A percentile compares a stretch with the other conserved stretches of the same genome.
These are phyloP conservation scores for Antheraea pernyi DNA, from an alignment of 1,140 invertebrate genomes.

Conservation along the genomic window DNA sequence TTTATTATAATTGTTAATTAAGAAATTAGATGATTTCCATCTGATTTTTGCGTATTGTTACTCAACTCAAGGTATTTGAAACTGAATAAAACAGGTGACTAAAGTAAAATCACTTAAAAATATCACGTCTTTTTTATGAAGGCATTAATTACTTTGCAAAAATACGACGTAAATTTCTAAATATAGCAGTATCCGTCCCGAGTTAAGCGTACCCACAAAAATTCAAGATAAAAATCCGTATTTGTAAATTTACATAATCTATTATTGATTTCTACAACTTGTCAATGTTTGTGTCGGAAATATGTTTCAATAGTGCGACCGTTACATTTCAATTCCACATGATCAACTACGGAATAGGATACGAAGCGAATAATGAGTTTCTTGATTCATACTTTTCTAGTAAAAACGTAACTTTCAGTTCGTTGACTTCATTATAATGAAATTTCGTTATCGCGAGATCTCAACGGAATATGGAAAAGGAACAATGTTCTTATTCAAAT, in stretches of 20 bases:
- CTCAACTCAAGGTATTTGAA: too few species aligned
- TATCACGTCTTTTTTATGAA: too few species aligned
- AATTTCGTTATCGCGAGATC: conserved; percentile 69
- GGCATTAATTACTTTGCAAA: too few species aligned
- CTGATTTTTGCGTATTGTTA: too few species aligned
- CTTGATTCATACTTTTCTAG: conserved; percentile 45
- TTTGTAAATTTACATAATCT: not conserved
- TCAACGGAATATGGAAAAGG: conserved; percentile 59
- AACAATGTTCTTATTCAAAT: conserved; percentile 73
- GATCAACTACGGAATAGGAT: conserved; percentile 47
- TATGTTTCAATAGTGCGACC: conserved; percentile 37
- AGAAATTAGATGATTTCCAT: too few species aligned
- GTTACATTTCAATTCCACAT: conserved; percentile 61
- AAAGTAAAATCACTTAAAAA: too few species aligned
- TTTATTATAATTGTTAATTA: too few species aligned
- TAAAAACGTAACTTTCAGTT: conserved; percentile 56
- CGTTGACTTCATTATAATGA: conserved; percentile 59
- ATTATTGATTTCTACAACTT: not conserved
- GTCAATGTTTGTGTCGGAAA: not conserved
- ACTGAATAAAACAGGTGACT: too few species aligned
- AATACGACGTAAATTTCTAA: not conserved
- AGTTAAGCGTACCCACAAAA: not conserved
- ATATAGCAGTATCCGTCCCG: not conserved
- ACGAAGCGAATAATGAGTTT: conserved; percentile 35
- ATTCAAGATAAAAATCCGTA: too few species aligned